Evolutionary conservation across 1,140 invertebrate genomes (phyloP).

Genomic region (Apis mellifera): Amel_HAv3.1 CM009934.2:3044501-3045000

Average conservation of each 20-base stretch:
- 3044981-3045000: too few relatives aligned
- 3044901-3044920: conserved; percentile 37
- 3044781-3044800: conserved; percentile 24
- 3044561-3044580: conserved; percentile 33
- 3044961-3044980: too few relatives aligned
- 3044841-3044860: conserved; percentile 53
- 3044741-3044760: not conserved
- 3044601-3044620: not conserved
- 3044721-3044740: conserved; percentile 11
- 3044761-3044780: not conserved
- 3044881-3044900: conserved; percentile 18
- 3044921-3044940: conserved; percentile 19
- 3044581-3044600: not conserved
- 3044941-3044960: conserved; percentile 5
- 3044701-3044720: conserved; percentile 27
- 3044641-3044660: conserved; percentile 71
- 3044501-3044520: conserved; percentile 75
- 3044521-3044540: conserved; percentile 71
- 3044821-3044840: conserved; percentile 61
- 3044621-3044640: conserved; percentile 14
- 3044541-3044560: conserved; percentile 70
- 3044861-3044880: conserved; percentile 2
- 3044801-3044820: conserved; percentile 56
- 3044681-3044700: conserved; percentile 55
- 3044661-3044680: conserved; percentile 68